phyloP scores from a whole-genome alignment of 2,797 vertebrate genomes.

The Tamandua tetradactyla region DNA sequence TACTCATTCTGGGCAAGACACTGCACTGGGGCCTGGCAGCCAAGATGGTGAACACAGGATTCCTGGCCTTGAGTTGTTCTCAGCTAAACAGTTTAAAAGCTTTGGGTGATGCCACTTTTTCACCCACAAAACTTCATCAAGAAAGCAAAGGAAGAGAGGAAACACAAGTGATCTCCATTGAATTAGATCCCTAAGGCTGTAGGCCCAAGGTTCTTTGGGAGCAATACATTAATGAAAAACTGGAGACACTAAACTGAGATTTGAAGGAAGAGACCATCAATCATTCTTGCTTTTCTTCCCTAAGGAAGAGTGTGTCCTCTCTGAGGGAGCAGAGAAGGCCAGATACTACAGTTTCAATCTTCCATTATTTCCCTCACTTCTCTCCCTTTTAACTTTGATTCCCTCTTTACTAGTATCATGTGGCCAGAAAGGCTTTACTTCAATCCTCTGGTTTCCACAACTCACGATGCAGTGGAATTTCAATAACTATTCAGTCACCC shows the following conservation, averaged over 20 bases:
- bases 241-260: not conserved
- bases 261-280: not conserved
- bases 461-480: not conserved
- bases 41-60: not conserved
- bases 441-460: not conserved
- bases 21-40: not conserved
- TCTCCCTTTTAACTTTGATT: not conserved
- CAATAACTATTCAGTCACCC: not conserved
- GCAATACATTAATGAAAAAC: not conserved
- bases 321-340: not conserved
- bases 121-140: not conserved
- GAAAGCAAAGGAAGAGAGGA: not conserved
- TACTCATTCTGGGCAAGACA: not conserved
- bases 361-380: not conserved
- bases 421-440: not conserved
- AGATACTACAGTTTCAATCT: not conserved
- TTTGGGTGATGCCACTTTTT: not conserved
- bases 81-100: not conserved
- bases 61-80: not conserved
- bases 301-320: too few relatives aligned
- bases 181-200: not conserved
- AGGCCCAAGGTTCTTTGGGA: not conserved
- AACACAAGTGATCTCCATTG: not conserved
- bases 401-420: not conserved
- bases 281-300: not conserved